Percentiles rank a stretch among this genome's conserved stretches.
These are phyloP conservation scores for Trematomus bernacchii DNA, from an alignment of 2,797 vertebrate genomes.

Conservation along the genomic window DNA sequence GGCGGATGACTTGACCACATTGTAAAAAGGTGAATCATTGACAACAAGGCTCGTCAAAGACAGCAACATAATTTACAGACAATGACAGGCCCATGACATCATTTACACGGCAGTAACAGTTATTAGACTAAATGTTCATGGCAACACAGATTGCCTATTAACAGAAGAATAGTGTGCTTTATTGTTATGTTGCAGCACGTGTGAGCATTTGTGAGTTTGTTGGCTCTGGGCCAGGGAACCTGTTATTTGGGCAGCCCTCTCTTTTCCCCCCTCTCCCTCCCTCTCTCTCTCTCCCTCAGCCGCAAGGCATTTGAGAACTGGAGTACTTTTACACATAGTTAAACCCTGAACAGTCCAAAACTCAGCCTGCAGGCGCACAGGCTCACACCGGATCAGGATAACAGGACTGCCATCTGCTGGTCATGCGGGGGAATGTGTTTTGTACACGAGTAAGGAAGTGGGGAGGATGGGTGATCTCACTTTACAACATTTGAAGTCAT, in stretches of 20 bases:
- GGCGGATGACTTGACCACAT: conserved; percentile 19
- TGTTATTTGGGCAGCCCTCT: conserved; percentile 74
- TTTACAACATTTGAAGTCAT: conserved; percentile 71
- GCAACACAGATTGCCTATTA: conserved; percentile 82
- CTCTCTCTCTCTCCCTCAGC: conserved; percentile 47
- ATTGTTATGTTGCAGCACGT: conserved; percentile 77
- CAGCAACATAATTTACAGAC: conserved; percentile 66
- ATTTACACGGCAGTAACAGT: conserved; percentile 80
- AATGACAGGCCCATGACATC: conserved; percentile 78
- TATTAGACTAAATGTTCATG: conserved; percentile 81
- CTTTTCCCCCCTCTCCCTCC: conserved; percentile 5
- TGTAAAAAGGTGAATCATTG: conserved; percentile 63
- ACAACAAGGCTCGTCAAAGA: conserved; percentile 64
- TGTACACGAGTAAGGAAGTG: not conserved
- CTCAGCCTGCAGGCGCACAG: conserved; percentile 64
- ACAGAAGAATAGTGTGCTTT: conserved; percentile 75
- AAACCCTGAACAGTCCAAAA: conserved; percentile 81
- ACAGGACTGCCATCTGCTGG: conserved; percentile 88
- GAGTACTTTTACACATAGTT: conserved; percentile 85
- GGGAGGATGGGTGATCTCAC: conserved; percentile 47
- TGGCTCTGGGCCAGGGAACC: conserved; percentile 78
- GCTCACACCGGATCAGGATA: conserved; percentile 71
- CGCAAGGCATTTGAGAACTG: conserved; percentile 78
- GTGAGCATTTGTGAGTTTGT: conserved; percentile 78
- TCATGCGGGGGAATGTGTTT: conserved; percentile 6